Conservation (phyloP, 2,888 invertebrate genomes). For the Oscheius myriophilus region DNA sequence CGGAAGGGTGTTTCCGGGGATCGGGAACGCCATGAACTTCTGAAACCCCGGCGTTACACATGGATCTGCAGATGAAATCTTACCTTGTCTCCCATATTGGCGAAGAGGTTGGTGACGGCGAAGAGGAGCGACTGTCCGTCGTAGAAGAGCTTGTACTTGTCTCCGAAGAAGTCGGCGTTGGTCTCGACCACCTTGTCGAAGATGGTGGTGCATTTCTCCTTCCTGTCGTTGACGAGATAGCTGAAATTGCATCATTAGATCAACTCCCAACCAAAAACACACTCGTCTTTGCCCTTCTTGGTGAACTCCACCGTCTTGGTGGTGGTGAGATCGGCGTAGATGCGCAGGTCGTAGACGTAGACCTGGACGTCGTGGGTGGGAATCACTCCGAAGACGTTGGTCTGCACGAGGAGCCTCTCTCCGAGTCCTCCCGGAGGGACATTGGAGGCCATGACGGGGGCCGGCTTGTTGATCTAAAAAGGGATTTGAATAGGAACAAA, state of each 20-base stretch:
- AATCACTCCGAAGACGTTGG: slow-evolving; percentile 42
- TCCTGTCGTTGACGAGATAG: slow-evolving; percentile 39
- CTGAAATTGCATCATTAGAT: slow-evolving; percentile 25
- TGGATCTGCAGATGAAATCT: too few relatives aligned
- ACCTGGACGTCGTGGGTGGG: slow-evolving; percentile 32
- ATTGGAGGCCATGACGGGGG: slow-evolving; percentile 3
- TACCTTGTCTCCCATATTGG: not conserved
- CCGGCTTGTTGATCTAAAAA: not conserved
- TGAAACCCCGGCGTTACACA: not conserved
- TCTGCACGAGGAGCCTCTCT: slow-evolving; percentile 22
- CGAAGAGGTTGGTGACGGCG: too few relatives aligned
- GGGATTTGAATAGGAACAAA: not conserved
- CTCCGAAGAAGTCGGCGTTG: slow-evolving; percentile 33
- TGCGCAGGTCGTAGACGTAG: slow-evolving; percentile 35
- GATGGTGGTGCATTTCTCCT: slow-evolving; percentile 36
- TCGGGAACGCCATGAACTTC: too few relatives aligned
- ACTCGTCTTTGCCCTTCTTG: slow-evolving; percentile 48
- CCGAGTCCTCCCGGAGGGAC: slow-evolving; percentile 22
- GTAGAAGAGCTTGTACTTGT: slow-evolving; percentile 33
- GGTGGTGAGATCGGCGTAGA: slow-evolving; percentile 30
- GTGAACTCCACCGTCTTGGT: slow-evolving; percentile 41
- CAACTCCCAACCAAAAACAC: slow-evolving; percentile 2
- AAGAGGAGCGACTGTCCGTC: slow-evolving; percentile 46
- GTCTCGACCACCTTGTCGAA: slow-evolving; percentile 21
- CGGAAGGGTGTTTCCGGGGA: too few relatives aligned